Percentiles rank a stretch among this genome's conserved stretches.
Conservation (phyloP, 2,888 invertebrate genomes). For the Apodemia hepburni region DNA sequence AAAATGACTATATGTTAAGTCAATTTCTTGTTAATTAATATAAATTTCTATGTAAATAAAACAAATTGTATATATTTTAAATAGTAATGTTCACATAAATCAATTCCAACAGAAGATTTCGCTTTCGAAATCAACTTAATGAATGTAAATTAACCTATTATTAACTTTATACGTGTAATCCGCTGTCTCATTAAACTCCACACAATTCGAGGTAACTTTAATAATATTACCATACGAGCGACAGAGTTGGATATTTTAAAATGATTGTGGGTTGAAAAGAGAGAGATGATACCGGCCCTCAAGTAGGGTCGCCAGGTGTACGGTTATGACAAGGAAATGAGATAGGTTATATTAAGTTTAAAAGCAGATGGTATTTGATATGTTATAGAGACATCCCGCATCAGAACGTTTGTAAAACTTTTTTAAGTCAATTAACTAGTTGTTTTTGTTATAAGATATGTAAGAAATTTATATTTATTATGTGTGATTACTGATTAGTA, state of each 20-base stretch:
- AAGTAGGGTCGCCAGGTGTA: constrained; percentile 27
- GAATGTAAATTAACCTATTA: constrained; percentile 6
- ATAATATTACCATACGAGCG: constrained; percentile 21
- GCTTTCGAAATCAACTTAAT: constrained; percentile 8
- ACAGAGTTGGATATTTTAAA: constrained; percentile 19
- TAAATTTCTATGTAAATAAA: too few species aligned
- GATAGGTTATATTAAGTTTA: too few species aligned
- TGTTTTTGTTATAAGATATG: too few species aligned
- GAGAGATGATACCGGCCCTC: constrained; percentile 28
- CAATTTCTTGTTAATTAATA: too few species aligned
- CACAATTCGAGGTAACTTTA: constrained; percentile 20
- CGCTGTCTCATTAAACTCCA: constrained; percentile 23
- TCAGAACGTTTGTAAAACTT: too few species aligned
- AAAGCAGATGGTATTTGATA: too few species aligned
- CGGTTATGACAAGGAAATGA: constrained; percentile 13
- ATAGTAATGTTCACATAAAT: constrained; percentile 7
- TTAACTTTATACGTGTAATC: constrained; percentile 11
- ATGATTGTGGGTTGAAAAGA: constrained; percentile 36
- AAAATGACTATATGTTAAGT: too few species aligned
- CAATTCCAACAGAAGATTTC: constrained; percentile 2
- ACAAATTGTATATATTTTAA: too few species aligned
- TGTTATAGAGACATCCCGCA: too few species aligned
- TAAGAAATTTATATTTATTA: too few species aligned
- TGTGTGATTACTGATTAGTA: too few species aligned
- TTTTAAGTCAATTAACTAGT: too few species aligned